Base-by-base conservation (phyloP, 2,888 invertebrate genomes). In the Timema cristinae region DNA sequence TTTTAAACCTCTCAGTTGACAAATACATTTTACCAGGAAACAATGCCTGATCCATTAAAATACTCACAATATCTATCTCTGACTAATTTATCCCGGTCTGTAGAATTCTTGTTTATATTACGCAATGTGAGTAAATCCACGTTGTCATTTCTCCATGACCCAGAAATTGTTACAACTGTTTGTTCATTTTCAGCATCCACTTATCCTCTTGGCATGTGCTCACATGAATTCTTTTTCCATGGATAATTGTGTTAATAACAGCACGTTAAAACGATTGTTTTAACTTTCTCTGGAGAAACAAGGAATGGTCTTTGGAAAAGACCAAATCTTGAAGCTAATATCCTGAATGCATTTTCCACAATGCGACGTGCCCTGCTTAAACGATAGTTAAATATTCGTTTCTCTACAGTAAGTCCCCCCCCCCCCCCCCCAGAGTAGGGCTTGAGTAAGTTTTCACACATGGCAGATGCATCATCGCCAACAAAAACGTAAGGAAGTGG, bases 61-160 rank as follows among this genome's bases (percentile, higher is more conserved):
- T 16, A 59, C 10, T 56, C 56, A 16, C 59, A 59, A 59, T 56
- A 59, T 5, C 13, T 59, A 59, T 59, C 59, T 59, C 59, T n/a
- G 32, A 32, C 32, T 32, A n/a, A 1, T n/a, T 8, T 8, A 9
- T 4, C 32, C 8, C 9, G 59, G 7, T 16, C 8, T 59, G 15
- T 15, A 9, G 13, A 9, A 8, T 59, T 15, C 9, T 16, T 13
- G 15, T 59, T 32, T 59, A 59, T 9, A 8, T 6, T 9, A 8
- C 6, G 8, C 13, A 16, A n/a, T n/a, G 7, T 59, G 59, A 5
- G 32, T 15, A 15, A 13, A 59, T 59, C 16, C 8, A 11, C 9
- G 9, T 32, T n/a, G 5, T n/a, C 13, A 5, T 59, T 32, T 32
- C 9, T 59, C 15, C 59, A 59, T 0, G 59, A n/a, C 0, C 13